Evolutionary conservation across 1,140 invertebrate genomes (phyloP).

Genomic region (Trissolcus basalis): DNA sequence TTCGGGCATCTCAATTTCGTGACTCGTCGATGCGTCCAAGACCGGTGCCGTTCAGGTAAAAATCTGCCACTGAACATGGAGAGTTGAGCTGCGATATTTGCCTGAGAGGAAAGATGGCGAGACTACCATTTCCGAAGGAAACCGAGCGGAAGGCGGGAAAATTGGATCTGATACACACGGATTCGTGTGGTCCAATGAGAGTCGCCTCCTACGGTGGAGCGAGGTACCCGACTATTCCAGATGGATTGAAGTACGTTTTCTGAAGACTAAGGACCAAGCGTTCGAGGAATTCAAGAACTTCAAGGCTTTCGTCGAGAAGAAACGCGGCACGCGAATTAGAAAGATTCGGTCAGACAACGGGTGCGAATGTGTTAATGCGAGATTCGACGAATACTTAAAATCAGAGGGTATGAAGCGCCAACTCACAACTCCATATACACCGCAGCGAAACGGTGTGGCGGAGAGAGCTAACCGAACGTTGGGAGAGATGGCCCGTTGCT

Average conservation of each 20-base stretch:
- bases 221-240: no score
- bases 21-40: no score
- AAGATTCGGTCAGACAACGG: slow-evolving; percentile 59
- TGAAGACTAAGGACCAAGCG: slow-evolving; percentile 61
- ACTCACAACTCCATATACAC: slow-evolving; percentile 22
- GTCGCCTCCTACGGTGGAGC: no score
- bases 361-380: slow-evolving; percentile 57
- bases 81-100: no score
- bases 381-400: slow-evolving; percentile 50
- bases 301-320: slow-evolving; percentile 46
- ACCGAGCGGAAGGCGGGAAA: no score
- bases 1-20: no score
- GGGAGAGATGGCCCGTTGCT: slow-evolving; percentile 62
- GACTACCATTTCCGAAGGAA: no score
- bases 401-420: slow-evolving; percentile 20
- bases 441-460: slow-evolving; percentile 41
- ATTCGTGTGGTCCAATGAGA: no score
- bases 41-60: no score
- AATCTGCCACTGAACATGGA: no score
- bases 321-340: slow-evolving; percentile 43
- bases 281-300: slow-evolving; percentile 47
- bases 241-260: slow-evolving; percentile 55
- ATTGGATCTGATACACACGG: no score
- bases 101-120: no score
- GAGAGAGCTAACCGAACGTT: slow-evolving; percentile 39